These are phyloP conservation scores for Coccyzus lansbergi DNA, from an alignment of 2,797 vertebrate species.

Conservation along the genomic window DNA sequence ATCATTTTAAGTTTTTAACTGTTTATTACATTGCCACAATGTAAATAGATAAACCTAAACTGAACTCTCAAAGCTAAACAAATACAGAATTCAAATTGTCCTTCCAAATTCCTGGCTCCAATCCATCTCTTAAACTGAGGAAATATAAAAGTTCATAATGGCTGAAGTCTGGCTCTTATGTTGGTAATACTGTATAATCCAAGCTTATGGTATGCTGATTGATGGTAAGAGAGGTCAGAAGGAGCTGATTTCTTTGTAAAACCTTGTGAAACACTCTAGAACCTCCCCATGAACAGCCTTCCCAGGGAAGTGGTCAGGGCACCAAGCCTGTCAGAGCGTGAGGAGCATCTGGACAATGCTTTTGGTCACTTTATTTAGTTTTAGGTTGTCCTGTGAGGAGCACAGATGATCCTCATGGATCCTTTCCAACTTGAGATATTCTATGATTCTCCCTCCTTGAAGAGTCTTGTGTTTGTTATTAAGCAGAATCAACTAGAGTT, in stretches of 20 bases:
- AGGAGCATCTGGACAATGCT: not conserved
- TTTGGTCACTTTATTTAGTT: not conserved
- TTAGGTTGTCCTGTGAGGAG: not conserved
- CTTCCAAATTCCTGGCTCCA: not conserved
- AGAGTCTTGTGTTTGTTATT: not conserved
- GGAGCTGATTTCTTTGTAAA: not conserved
- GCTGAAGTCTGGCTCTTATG: not conserved
- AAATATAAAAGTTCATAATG: not conserved
- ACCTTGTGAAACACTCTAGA: not conserved
- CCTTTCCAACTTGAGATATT: not conserved
- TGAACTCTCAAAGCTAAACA: not conserved
- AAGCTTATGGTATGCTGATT: not conserved
- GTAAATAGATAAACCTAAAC: not conserved
- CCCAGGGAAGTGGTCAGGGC: accelerated
- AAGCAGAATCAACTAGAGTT: not conserved
- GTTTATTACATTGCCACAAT: not conserved
- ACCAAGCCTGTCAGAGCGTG: not conserved
- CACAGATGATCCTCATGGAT: not conserved
- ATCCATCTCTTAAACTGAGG: not conserved
- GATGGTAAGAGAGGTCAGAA: not conserved
- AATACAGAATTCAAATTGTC: not conserved
- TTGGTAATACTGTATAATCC: not conserved
- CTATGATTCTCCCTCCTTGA: not conserved
- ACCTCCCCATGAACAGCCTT: not conserved
- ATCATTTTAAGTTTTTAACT: not conserved